phyloP scores from a whole-genome alignment of 1,140 invertebrate genomes.

The Drosophila kurseongensis region DNA sequence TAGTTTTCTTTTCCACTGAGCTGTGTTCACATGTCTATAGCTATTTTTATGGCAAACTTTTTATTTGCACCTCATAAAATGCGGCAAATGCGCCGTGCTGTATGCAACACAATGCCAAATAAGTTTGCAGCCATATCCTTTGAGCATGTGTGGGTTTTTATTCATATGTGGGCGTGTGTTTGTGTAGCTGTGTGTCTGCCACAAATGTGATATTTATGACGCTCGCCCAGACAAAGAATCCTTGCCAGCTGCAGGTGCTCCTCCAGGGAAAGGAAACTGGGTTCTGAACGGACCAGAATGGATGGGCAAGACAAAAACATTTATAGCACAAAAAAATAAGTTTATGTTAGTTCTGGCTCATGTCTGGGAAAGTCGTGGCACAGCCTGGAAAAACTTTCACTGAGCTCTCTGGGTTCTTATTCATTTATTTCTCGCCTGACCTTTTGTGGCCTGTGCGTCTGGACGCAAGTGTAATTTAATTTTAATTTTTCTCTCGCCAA shows the following conservation, averaged over 20 bases:
- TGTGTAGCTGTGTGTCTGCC: conserved; percentile 61
- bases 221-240: conserved; percentile 59
- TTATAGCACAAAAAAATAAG: conserved; percentile 24
- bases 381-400: conserved; percentile 47
- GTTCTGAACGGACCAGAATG: conserved; percentile 25
- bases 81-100: conserved; percentile 71
- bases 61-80: conserved; percentile 83
- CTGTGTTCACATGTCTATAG: conserved; percentile 70
- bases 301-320: conserved; percentile 18
- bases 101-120: conserved; percentile 76
- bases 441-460: conserved; percentile 43
- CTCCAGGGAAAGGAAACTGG: conserved; percentile 13
- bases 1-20: conserved; percentile 7
- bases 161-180: not conserved
- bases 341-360: conserved; percentile 44
- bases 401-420: conserved; percentile 40
- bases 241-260: conserved; percentile 43
- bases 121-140: conserved; percentile 41
- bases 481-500: conserved; percentile 54
- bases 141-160: conserved; percentile 9
- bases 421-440: conserved; percentile 53
- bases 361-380: conserved; percentile 33
- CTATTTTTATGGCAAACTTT: conserved; percentile 79
- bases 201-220: conserved; percentile 83
- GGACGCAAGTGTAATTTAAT: conserved; percentile 64